These are phyloP conservation scores for Barnardius zonarius DNA, from an alignment of 2,113 vertebrate genomes.

Conservation along the genomic window DNA sequence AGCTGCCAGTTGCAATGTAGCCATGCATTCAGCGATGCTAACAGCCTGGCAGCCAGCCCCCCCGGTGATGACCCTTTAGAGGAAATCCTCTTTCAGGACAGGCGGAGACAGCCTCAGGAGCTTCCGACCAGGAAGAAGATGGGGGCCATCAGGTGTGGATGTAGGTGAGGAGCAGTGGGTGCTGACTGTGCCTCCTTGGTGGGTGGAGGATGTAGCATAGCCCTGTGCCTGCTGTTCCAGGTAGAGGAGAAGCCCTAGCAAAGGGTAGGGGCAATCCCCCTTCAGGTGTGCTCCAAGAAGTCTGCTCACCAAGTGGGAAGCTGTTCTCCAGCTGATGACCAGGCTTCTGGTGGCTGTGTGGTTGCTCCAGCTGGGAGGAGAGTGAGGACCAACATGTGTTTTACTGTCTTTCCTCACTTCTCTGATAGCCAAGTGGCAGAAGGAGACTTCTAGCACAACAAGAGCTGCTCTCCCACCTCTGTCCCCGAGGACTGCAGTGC, in stretches of 20 bases:
- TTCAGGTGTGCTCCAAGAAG: background rate
- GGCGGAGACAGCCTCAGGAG: background rate
- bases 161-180: background rate
- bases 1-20: fast-evolving
- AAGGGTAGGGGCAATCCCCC: background rate
- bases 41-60: background rate
- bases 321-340: background rate
- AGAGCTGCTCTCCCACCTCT: background rate
- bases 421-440: background rate
- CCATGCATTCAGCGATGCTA: fast-evolving
- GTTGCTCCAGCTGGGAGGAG: background rate
- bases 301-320: fast-evolving
- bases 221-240: fast-evolving
- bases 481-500: background rate
- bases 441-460: background rate
- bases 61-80: background rate
- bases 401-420: background rate
- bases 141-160: fast-evolving
- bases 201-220: background rate
- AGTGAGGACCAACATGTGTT: background rate
- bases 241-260: background rate
- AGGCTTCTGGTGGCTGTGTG: fast-evolving
- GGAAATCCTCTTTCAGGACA: background rate
- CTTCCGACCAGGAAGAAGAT: background rate
- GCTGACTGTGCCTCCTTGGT: background rate